Evolutionary conservation across 1,140 invertebrate genomes (phyloP).

Genomic region (Dysdera silvatica): DNA sequence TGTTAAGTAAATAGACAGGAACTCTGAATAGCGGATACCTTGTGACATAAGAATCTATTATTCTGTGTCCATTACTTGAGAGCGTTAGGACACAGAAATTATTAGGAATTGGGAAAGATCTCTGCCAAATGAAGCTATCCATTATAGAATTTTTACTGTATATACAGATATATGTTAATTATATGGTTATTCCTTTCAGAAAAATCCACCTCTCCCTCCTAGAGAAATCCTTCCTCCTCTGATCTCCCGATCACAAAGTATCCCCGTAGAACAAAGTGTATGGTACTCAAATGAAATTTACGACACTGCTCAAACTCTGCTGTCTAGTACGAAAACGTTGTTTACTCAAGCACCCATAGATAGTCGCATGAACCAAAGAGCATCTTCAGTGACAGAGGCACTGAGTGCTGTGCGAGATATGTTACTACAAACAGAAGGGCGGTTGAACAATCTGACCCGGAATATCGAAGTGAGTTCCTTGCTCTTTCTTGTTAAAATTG

Average conservation of each 20-base stretch:
- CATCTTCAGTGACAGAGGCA: constrained; percentile 16
- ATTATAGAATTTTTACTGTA: too few species aligned
- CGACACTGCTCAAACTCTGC: constrained; percentile 13
- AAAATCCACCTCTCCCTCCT: constrained; percentile 25
- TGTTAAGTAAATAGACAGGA: too few species aligned
- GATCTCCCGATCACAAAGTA: not conserved
- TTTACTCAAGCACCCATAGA: not conserved
- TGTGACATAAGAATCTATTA: too few species aligned
- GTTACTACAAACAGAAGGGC: constrained; percentile 16
- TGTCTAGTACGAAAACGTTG: not conserved
- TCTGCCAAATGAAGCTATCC: too few species aligned
- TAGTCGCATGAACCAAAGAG: not conserved
- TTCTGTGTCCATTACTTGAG: too few species aligned
- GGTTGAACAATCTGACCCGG: not conserved
- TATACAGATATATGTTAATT: too few species aligned
- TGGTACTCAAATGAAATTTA: constrained; percentile 17
- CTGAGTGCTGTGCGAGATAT: constrained; percentile 22
- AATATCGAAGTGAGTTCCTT: constrained; percentile 9
- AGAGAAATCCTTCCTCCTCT: constrained; percentile 16
- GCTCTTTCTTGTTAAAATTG: not conserved
- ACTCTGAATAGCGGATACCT: too few species aligned
- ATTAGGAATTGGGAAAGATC: too few species aligned
- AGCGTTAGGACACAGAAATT: too few species aligned
- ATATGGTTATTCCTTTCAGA: constrained; percentile 2
- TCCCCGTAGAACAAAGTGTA: not conserved